Conservation (phyloP, 2,113 vertebrate genomes). For the Octodon degus region DNA sequence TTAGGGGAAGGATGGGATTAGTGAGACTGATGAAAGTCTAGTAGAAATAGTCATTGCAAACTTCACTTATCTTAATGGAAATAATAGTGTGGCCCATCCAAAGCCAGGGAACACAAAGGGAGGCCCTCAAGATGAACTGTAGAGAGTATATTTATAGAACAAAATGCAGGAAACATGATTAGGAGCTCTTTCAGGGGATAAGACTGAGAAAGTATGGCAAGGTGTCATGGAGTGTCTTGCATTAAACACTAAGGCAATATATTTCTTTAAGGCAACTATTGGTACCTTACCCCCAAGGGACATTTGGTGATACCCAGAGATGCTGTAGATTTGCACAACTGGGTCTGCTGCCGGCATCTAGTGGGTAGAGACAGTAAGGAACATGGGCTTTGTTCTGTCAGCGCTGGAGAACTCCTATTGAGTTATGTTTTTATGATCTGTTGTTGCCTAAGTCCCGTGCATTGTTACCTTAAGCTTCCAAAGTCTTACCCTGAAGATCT, state of each 20-base stretch:
- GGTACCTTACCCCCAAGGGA: not conserved
- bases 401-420: not conserved
- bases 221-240: not conserved
- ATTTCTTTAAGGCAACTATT: not conserved
- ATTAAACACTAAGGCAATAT: not conserved
- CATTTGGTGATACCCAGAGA: not conserved
- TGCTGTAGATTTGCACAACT: not conserved
- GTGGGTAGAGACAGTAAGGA: slow-evolving; percentile 46
- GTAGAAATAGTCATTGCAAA: not conserved
- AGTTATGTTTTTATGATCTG: not conserved
- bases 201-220: not conserved
- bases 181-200: not conserved
- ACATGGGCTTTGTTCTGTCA: not conserved
- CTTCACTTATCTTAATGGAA: not conserved
- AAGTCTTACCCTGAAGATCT: not conserved
- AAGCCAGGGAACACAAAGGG: not conserved
- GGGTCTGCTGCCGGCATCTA: slow-evolving; percentile 53
- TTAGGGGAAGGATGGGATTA: not conserved
- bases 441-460: not conserved
- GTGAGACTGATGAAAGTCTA: not conserved
- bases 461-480: not conserved
- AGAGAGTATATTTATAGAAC: not conserved
- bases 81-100: not conserved
- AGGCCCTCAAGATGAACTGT: not conserved
- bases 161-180: not conserved